Base-by-base conservation (phyloP, 2,113 vertebrate species). In the Orthonyx spaldingii region DNA sequence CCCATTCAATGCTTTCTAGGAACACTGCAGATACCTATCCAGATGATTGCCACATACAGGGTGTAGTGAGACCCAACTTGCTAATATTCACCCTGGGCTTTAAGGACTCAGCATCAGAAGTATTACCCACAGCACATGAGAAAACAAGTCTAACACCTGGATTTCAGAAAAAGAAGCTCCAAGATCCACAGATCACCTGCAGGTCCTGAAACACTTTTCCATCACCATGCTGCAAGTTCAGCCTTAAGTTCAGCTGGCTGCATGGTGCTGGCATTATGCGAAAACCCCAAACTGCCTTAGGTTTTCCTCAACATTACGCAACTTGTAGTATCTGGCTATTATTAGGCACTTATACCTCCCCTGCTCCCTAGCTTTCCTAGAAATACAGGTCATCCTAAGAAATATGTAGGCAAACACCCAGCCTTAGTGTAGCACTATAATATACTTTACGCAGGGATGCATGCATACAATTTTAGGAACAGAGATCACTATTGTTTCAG, bases 161-260 rank as follows among this genome's bases (percentile, higher is more conserved):
- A 65, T 63, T 90, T 63, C 56, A 69, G 33, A 74, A 86, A 66
- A 86, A 69, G 18, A 63, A 28, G 30, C 14, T 83, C 55, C 56
- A 69, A 84, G 35, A 42, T 24, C n/a, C 27, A 24, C 20, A 74
- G 41, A 57, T 61, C 56, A 64, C 13, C 32, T 49, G 47, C 1
- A 14, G 28, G 65, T n/a, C 35, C 37, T 72, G 64, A 35, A 41
- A 82, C 22, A 21, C 11, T 77, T 61, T 23, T 46, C 19, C 18
- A 66, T 50, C 35, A 33, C 33, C 10, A 44, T 0, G 0, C 33
- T 57, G 15, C 0, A 1, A 49, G 26, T 35, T 37, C 10, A 4
- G 33, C 4, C 1, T 46, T 52, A 63, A 78, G 53, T 35, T 93
- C 37, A 85, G 55, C 33, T 41, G 69, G 41, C 46, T 79, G 32